phyloP scores from a whole-genome alignment of 2,888 invertebrate species.

The Parnassius smintheus region DNA sequence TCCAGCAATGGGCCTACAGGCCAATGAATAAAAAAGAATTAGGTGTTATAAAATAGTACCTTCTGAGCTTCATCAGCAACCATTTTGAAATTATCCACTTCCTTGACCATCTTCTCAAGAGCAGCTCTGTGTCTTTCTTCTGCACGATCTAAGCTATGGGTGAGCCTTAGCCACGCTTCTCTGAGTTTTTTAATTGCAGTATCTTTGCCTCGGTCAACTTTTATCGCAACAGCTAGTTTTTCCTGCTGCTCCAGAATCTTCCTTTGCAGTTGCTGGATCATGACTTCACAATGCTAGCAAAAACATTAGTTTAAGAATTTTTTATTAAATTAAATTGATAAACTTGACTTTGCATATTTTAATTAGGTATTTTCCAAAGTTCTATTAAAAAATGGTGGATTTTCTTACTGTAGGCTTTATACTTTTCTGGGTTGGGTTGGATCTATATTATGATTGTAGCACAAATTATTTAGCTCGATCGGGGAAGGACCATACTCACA shows the following conservation, averaged over 20 bases:
- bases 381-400: too few species aligned
- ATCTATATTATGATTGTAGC: too few species aligned
- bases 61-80: conserved; percentile 72
- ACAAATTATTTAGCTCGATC: too few species aligned
- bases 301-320: neutral
- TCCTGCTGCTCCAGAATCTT: conserved; percentile 89
- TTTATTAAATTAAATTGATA: too few species aligned
- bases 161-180: conserved; percentile 82
- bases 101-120: conserved; percentile 69
- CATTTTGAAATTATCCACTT: conserved; percentile 73
- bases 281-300: conserved; percentile 87
- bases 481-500: too few species aligned
- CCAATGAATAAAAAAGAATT: too few species aligned
- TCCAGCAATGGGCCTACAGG: too few species aligned
- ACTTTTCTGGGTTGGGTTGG: too few species aligned
- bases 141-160: conserved; percentile 63
- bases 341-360: too few species aligned
- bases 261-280: conserved; percentile 87
- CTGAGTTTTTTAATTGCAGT: conserved; percentile 84
- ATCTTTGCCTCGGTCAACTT: conserved; percentile 89
- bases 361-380: too few species aligned
- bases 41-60: conserved; percentile 36
- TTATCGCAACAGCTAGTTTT: conserved; percentile 88
- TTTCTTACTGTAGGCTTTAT: too few species aligned
- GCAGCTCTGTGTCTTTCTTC: conserved; percentile 74